Evolutionary conservation across 2,888 invertebrate species (phyloP).

Genomic region (Hartigia nigra): DNA sequence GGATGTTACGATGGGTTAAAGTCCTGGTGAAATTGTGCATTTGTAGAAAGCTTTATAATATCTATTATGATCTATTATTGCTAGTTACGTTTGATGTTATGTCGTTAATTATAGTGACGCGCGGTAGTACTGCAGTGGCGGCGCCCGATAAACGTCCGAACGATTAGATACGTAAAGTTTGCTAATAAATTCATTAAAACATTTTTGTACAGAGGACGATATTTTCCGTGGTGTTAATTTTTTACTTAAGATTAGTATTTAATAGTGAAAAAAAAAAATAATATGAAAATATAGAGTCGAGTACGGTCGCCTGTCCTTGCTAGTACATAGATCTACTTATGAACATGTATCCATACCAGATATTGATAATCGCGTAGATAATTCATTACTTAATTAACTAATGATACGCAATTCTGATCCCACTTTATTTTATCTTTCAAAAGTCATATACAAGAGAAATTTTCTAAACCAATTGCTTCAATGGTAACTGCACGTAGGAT

Average conservation of each 20-base stretch:
- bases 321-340: neutral
- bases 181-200: conserved; percentile 5
- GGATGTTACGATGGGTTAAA: conserved; percentile 15
- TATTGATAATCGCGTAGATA: neutral
- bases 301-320: neutral
- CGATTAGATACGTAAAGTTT: conserved; percentile 45
- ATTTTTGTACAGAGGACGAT: conserved; percentile 6
- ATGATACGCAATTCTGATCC: neutral
- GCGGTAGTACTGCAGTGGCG: conserved; percentile 48
- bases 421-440: neutral
- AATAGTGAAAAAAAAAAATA: neutral
- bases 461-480: neutral
- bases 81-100: conserved; percentile 61
- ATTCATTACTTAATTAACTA: neutral
- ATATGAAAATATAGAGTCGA: neutral
- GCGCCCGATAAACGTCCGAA: conserved; percentile 58
- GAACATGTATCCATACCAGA: neutral
- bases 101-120: conserved; percentile 50
- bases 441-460: neutral
- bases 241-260: conserved; percentile 1
- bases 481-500: neutral
- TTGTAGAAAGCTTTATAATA: conserved; percentile 60
- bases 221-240: conserved; percentile 2
- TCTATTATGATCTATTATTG: conserved; percentile 47
- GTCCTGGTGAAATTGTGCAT: conserved; percentile 33